Evolutionary conservation across 2,797 vertebrate genomes (phyloP), one percentile per base, ranked within the genome.

Genomic region (Coreius guichenoti): DNA sequence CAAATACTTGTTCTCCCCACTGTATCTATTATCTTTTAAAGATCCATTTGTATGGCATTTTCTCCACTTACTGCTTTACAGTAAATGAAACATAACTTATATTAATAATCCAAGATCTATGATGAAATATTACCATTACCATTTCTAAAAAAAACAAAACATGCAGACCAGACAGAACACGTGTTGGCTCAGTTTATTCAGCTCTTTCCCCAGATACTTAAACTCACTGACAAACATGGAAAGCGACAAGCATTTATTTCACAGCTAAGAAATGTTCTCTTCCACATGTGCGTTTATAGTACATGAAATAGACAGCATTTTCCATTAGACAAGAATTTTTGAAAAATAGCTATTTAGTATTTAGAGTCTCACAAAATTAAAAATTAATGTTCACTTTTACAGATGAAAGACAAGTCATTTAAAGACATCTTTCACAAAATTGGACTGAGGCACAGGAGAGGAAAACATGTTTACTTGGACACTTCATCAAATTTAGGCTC

Each of bases 401-500:
- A 56, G 36, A 69, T 81, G 9, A 79, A 47, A 65, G 29, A n/a
- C 33, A 26, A 54, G 29, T 12, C 29, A 26, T 43, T 56, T 58
- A 43, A 19, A 79, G 54, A 83, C 65, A 26, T 26, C 86, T 91
- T 94, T 70, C 84, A 84, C 43, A 80, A 49, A 14, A 54, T 65
- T 76, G 29, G 47, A 80, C 43, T 67, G 84, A 82, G 63, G 81
- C 31, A 91, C 85, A 90, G 72, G 74, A 87, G 78, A 88, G 69
- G 21, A 58, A 5, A n/a, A 88, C 69, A n/a, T 17, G 69, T 88
- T 94, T 90, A 95, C 89, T 94, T 94, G 68, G 90, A 88, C 8
- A 90, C 79, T 43, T 96, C 96, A 84, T 98, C 97, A 86, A 98
- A 94, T 85, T 93, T 96, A 87, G 98, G 97, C 88, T 98, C 97